These are phyloP conservation scores for Blastomussa wellsi DNA, from an alignment of 92 coral and sea anemone species.

Conservation along the genomic window DNA sequence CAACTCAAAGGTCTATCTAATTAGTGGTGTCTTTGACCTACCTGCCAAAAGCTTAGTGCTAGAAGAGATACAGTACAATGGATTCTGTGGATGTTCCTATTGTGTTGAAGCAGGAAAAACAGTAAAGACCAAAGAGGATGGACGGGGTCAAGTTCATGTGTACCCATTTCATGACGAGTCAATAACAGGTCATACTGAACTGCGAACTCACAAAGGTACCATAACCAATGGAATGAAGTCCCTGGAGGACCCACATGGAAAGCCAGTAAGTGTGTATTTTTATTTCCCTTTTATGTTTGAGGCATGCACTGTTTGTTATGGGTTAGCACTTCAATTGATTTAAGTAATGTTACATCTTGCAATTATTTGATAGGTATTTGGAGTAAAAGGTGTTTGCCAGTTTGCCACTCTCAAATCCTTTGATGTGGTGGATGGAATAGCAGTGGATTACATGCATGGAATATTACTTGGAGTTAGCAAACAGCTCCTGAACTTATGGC, in stretches of 20 bases:
- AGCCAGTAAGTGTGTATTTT: constrained; percentile 32
- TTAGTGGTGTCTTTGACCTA: constrained; percentile 16
- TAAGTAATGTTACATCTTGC: not conserved
- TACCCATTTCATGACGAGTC: constrained; percentile 41
- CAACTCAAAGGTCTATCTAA: constrained; percentile 13
- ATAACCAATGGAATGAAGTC: constrained; percentile 41
- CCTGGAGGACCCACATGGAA: constrained; percentile 34
- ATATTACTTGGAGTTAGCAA: constrained; percentile 22
- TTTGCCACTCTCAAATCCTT: constrained; percentile 7
- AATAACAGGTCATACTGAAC: constrained; percentile 42
- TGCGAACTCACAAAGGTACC: constrained; percentile 36
- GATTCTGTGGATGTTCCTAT: constrained; percentile 49
- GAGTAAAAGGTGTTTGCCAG: constrained; percentile 34
- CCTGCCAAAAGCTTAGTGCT: constrained; percentile 3
- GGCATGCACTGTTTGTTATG: too few species aligned
- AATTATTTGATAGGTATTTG: too few species aligned
- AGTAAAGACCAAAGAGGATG: constrained; percentile 27
- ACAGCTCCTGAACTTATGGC: constrained; percentile 14
- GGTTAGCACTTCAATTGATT: not conserved
- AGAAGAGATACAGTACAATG: constrained; percentile 48
- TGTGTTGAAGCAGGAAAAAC: constrained; percentile 48
- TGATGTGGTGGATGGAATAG: constrained; percentile 23
- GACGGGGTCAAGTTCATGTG: constrained; percentile 37
- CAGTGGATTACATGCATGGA: constrained; percentile 29
- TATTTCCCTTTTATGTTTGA: too few species aligned